Percentiles rank a stretch among this genome's conserved stretches.
phyloP scores from a whole-genome alignment of 2,797 vertebrate species.

The Erithacus rubecula region DNA sequence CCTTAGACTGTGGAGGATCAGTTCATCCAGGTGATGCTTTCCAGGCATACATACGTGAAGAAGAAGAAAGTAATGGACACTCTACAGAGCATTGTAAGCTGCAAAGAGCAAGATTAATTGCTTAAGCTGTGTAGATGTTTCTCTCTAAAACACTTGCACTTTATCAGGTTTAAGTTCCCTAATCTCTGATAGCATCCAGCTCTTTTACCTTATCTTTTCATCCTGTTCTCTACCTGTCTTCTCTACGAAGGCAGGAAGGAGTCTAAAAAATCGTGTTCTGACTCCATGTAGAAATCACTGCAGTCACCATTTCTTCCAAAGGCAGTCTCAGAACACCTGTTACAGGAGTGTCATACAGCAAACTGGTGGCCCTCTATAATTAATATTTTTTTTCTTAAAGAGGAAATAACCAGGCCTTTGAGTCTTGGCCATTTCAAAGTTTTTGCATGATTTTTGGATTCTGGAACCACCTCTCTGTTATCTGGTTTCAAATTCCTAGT shows the following conservation, averaged over 20 bases:
- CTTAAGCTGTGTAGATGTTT: neutral
- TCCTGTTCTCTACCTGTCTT: neutral
- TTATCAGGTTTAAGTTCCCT: neutral
- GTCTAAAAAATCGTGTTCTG: neutral
- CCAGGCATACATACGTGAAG: neutral
- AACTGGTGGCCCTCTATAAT: neutral
- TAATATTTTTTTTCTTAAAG: neutral
- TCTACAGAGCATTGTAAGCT: neutral
- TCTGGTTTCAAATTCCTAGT: neutral
- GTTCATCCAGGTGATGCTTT: neutral
- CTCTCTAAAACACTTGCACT: neutral
- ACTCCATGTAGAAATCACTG: neutral
- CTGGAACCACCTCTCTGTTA: neutral
- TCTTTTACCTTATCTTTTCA: neutral
- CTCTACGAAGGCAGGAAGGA: neutral
- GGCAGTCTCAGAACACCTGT: neutral
- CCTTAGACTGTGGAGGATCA: neutral
- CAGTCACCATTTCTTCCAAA: neutral
- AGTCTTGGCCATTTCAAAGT: neutral
- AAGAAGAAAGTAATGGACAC: neutral
- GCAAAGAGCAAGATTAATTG: neutral
- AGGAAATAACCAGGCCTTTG: neutral
- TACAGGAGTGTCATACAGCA: neutral
- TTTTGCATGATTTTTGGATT: neutral
- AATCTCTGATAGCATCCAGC: neutral